Base-by-base conservation (phyloP, 2,888 invertebrate species). In the Tromatobia lineatoria region DNA sequence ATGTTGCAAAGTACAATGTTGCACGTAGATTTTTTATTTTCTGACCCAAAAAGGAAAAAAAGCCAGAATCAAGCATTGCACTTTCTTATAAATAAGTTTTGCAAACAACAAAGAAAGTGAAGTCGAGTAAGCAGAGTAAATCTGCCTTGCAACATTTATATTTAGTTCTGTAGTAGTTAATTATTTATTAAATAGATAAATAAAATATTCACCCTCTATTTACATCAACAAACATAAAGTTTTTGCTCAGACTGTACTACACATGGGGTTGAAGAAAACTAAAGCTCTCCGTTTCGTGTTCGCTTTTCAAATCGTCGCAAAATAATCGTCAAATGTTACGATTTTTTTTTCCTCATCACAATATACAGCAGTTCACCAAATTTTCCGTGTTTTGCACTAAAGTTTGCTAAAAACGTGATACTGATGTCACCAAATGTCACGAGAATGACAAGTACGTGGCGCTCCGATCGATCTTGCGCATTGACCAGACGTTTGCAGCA, bases 391-490 rank as follows among this genome's bases (percentile, higher is more conserved):
- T 61, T 38, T 10, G 3, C 18, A 64, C 34, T 3, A 23, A 42
- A 64, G 10, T 20, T 38, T 38, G 15, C 15, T 1, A 25, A 79
- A 71, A 64, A 76, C 66, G 69, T 59, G 59, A 59, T 38, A 34
- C 29, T 42, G 7, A 34, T 38, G 18, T 18, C 1, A 50, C 18
- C 74, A 86, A 87, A 75, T 88, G 90, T 90, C 90, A 90, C 80
- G 83, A 87, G 87, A 86, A 73, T 86, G 87, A 89, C 85, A 86
- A 79, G 11, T 42, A 59, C 61, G 66, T 76, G 83, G 84, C 84
- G 81, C 86, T 84, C 1, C 83, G 80, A 78, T 83, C 84, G 86
- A 81, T 78, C 69, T 77, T 69, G 78, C 74, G 71, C 79, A 71
- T 82, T 61, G 59, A 18, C 29, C 10, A n/a, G 20, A 18, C 11